These are phyloP conservation scores for Himantopus leucocephalus DNA, from an alignment of 2,113 vertebrate genomes.

Conservation along the genomic window DNA sequence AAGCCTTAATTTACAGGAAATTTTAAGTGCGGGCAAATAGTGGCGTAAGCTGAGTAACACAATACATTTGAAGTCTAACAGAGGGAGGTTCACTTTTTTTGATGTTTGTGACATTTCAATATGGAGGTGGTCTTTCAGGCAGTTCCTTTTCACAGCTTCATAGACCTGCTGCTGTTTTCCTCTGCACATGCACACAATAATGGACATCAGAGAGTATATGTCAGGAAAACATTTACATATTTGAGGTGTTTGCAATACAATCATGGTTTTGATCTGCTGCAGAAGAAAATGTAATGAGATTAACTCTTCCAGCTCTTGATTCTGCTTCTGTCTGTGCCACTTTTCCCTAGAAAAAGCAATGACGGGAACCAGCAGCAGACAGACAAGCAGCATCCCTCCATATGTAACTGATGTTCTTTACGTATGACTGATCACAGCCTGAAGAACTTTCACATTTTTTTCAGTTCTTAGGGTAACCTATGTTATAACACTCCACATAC, in stretches of 20 bases:
- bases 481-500: background rate
- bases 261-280: background rate
- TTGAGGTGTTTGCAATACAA: background rate
- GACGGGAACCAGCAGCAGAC: background rate
- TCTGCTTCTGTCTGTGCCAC: background rate
- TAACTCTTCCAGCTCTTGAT: background rate
- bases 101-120: background rate
- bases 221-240: background rate
- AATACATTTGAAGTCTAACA: background rate
- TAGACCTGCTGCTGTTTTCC: background rate
- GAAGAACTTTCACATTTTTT: background rate
- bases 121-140: background rate
- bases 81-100: background rate
- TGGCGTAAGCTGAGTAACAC: background rate
- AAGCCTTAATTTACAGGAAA: background rate
- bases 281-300: background rate
- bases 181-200: background rate
- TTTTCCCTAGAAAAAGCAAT: background rate
- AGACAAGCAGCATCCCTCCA: background rate
- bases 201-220: background rate
- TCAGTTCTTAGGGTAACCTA: background rate
- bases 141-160: background rate
- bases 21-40: background rate
- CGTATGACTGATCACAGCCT: background rate
- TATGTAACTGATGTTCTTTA: background rate